Base-by-base conservation (phyloP, 92 coral and sea anemone species). In the Zoanthus solanderi region DNA sequence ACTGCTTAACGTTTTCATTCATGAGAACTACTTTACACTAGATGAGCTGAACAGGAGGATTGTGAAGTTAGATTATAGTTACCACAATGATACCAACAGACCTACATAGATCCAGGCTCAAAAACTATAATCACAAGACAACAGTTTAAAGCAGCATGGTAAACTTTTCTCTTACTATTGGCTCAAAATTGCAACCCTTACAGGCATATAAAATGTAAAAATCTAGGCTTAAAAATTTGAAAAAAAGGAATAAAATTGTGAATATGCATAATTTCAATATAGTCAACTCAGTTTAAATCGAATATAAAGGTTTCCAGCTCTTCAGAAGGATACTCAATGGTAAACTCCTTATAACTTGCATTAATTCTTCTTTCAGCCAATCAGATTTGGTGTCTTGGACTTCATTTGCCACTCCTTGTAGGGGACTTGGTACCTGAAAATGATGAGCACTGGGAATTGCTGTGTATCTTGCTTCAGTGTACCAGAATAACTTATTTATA, bases 341-440 rank as follows among this genome's bases (percentile, higher is more conserved):
- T 71, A 71, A 71, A 52, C 15, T 87, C 44, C 31, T 71, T 31
- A 15, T 48, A 79, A 44, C 65, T 42, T 45, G 56, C 52, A 50
- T 46, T 88, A 31, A n/a, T 66, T 47, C 84, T 54, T 67, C 53
- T 84, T 87, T 9, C 76, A 94, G 96, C 96, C 84, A 87, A 89
- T 82, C 97, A 94, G 85, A 94, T 94, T 90, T 94, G 94, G 94
- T 94, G 97, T 63, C 90, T 92, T 75, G 90, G 88, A 13, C 65
- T 90, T 28, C 78, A 87, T 72, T 87, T 94, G 37, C 96, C 96
- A 71, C 75, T 71, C 47, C 75, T 71, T 71, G 75, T 71, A 32
- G 75, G 75, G 50, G 75, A 90, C 32, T 81, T 86, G 54, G 86
- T 94, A 42, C 92, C 93, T 31, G 92, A 90, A 61, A 93, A 85